A percentile compares a stretch with the other conserved stretches of the same genome.
Conservation (phyloP, 2,797 vertebrate species). For the Betta splendens region DNA sequence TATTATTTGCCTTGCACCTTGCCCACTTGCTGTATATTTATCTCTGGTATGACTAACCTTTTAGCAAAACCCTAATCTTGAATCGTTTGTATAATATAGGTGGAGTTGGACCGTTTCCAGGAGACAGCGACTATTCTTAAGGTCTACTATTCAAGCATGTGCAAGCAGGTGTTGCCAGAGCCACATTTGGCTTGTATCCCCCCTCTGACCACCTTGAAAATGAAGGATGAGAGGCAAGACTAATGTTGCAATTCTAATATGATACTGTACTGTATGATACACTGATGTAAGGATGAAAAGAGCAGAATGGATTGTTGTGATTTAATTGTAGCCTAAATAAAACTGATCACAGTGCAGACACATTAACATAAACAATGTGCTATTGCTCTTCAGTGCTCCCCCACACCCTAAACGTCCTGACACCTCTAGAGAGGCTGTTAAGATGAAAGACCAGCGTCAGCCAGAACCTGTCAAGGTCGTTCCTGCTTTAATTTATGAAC, state of each 20-base stretch:
- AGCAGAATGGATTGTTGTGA: slow-evolving; percentile 5
- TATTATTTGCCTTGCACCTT: too few species aligned
- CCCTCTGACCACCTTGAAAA: slow-evolving; percentile 71
- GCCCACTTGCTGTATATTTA: too few species aligned
- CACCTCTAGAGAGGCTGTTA: slow-evolving; percentile 55
- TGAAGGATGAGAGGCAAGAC: slow-evolving; percentile 55
- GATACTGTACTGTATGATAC: not conserved
- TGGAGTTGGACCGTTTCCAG: slow-evolving; percentile 90
- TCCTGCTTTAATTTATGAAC: not conserved
- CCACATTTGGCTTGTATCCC: slow-evolving; percentile 67
- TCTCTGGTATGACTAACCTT: slow-evolving; percentile 6
- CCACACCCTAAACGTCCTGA: slow-evolving; percentile 65
- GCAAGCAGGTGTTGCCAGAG: slow-evolving; percentile 70
- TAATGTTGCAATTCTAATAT: not conserved
- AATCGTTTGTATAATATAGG: slow-evolving; percentile 69
- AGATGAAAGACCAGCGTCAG: slow-evolving; percentile 45
- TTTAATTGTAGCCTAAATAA: slow-evolving; percentile 16
- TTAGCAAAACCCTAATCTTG: not conserved
- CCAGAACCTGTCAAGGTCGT: slow-evolving; percentile 40
- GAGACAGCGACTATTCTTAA: slow-evolving; percentile 83
- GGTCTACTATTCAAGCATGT: slow-evolving; percentile 88
- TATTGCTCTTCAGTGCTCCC: slow-evolving; percentile 67
- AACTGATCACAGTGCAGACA: not conserved
- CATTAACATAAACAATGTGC: not conserved
- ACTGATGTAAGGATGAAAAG: not conserved